Percentiles rank a stretch among this genome's conserved stretches.
These are phyloP conservation scores for Maconellicoccus hirsutus DNA, from an alignment of 1,140 invertebrate species.

Conservation along the genomic window DNA sequence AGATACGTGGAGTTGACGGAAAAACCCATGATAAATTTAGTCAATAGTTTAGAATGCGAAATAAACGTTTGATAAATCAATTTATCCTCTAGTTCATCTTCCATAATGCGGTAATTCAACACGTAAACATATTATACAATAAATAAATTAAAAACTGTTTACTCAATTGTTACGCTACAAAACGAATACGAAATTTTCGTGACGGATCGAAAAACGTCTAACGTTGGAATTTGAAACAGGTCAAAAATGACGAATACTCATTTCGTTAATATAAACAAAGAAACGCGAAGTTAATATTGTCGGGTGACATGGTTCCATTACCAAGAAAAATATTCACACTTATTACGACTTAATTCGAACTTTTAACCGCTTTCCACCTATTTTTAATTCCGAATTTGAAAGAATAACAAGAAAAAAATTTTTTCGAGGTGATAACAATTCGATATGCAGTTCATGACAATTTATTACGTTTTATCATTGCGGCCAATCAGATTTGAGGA, in stretches of 20 bases:
- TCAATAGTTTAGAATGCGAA: conserved; percentile 68
- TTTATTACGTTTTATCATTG: not conserved
- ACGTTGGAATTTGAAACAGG: not conserved
- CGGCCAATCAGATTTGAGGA: not conserved
- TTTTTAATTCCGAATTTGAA: not conserved
- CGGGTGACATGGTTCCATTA: not conserved
- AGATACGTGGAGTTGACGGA: conserved; percentile 45
- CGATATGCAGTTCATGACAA: not conserved
- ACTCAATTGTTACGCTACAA: not conserved
- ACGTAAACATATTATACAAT: not conserved
- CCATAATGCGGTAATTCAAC: conserved; percentile 43
- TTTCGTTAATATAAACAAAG: not conserved
- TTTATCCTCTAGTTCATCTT: conserved; percentile 77
- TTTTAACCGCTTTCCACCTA: not conserved
- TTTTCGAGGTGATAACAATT: not conserved
- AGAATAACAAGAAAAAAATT: not conserved
- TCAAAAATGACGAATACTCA: not conserved
- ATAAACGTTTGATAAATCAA: conserved; percentile 70
- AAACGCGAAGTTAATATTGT: not conserved
- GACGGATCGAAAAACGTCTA: not conserved
- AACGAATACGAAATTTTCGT: not conserved
- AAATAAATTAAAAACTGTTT: not conserved
- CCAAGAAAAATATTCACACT: not conserved
- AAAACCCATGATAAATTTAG: conserved; percentile 58
- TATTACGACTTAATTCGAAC: not conserved